Percentiles rank a stretch among this genome's conserved stretches.
Evolutionary conservation across 2,797 vertebrate genomes (phyloP).

Genomic region (Oreonectes daqikongensis): DNA sequence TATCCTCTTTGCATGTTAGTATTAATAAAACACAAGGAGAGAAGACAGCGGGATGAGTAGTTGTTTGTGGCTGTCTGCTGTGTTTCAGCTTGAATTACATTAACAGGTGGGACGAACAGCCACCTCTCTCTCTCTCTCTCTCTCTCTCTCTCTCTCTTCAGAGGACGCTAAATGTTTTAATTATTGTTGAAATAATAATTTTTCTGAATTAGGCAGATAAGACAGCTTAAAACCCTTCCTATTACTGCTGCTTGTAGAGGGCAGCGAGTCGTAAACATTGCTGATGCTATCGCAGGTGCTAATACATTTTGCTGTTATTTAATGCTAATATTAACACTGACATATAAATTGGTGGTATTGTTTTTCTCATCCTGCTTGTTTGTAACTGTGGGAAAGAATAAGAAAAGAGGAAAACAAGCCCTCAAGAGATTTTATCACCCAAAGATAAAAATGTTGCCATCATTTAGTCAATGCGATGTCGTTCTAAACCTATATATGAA

Average conservation of each 20-base stretch:
- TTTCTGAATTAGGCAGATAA: conserved; percentile 37
- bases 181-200: conserved; percentile 33
- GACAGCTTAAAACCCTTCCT: conserved; percentile 22
- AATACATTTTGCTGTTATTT: conserved; percentile 23
- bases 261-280: conserved; percentile 51
- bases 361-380: not conserved
- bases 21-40: conserved; percentile 17
- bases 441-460: too few species aligned
- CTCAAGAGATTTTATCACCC: not conserved
- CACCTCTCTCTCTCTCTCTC: conserved; percentile 1
- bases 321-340: conserved; percentile 6
- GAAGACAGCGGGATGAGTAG: conserved; percentile 6
- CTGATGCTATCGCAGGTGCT: conserved; percentile 36
- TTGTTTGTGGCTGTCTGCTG: not conserved
- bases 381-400: not conserved
- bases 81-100: conserved; percentile 26
- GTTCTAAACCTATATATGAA: too few species aligned
- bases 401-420: not conserved
- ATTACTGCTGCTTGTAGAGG: conserved; percentile 35
- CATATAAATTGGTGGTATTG: not conserved
- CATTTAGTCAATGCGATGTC: too few species aligned
- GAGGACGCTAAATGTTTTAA: conserved; percentile 26
- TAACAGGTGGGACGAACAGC: not conserved
- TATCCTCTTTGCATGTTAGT: not conserved
- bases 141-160: conserved; percentile 26